Conservation (phyloP, 1,140 invertebrate genomes). For the Colletes latitarsis region DNA sequence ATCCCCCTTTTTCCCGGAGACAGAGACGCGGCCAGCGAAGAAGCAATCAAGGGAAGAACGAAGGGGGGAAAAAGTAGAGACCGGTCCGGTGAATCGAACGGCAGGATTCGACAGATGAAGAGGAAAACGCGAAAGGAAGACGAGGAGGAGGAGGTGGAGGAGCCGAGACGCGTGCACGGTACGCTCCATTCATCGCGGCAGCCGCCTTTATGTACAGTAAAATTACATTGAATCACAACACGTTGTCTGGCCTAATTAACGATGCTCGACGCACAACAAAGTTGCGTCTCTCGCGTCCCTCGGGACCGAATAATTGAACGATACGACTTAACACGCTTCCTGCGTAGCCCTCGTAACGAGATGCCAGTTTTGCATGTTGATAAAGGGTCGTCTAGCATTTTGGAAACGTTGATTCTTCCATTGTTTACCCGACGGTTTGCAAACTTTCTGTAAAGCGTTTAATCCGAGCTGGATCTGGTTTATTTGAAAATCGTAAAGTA, state of each 20-base stretch:
- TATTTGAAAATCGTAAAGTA: too few species aligned
- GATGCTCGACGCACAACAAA: neutral
- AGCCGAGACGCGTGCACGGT: neutral
- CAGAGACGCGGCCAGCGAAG: slow-evolving; percentile 47
- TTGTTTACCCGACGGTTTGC: too few species aligned
- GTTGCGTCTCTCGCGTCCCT: neutral
- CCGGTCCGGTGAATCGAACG: slow-evolving; percentile 51
- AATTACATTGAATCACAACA: slow-evolving; percentile 32
- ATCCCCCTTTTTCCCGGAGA: slow-evolving; percentile 19
- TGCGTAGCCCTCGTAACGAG: too few species aligned
- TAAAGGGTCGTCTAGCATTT: too few species aligned
- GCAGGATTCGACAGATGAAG: slow-evolving; percentile 43
- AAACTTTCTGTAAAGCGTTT: too few species aligned
- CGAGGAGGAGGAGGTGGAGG: neutral
- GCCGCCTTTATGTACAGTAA: neutral
- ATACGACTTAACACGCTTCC: too few species aligned
- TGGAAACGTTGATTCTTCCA: too few species aligned
- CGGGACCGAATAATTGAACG: too few species aligned
- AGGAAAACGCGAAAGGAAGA: neutral
- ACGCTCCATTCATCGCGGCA: neutral
- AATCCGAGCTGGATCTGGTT: too few species aligned
- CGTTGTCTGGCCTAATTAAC: slow-evolving; percentile 11
- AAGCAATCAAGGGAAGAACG: slow-evolving; percentile 54
- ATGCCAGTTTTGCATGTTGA: too few species aligned
- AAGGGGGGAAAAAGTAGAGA: slow-evolving; percentile 13